Evolutionary conservation across 2,888 invertebrate genomes (phyloP), one percentile per base, ranked within the genome.

Genomic region (Hydroisotoma schaefferi): DNA sequence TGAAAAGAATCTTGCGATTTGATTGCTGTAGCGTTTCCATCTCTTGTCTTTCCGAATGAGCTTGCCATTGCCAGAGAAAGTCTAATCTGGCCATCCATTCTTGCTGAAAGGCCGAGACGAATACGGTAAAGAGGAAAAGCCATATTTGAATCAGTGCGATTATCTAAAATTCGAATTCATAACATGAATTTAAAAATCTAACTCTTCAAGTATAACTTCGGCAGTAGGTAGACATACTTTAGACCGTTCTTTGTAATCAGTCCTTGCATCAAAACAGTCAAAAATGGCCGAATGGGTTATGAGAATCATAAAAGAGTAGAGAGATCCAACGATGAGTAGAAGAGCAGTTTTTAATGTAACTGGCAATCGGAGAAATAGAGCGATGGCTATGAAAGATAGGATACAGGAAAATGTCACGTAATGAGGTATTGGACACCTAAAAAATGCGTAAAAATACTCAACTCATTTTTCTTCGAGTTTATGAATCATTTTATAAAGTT

Each of bases 1-100:
- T 94, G 79, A 90, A 91, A 57, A 94, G 78, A 74, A 94, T 92
- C 74, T 90, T 81, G 77, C 87, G 84, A 77, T 93, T 94, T 70
- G 90, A 90, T 63, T 88, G 87, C 81, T 88, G 93, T 65, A 94
- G 77, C n/a, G 91, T 89, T 73, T 90, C 90, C 92, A 94, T 92
- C 77, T 92, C 93, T 55, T 87, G 83, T 77, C 92, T 92, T 79
- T 94, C 93, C 75, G 93, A 91, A 54, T 89, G 84, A 2, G 92
- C 92, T 81, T 92, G 80, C 81, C 81, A 81, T 2, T 64, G 64
- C 64, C 80, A 74, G 28, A 61, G 51, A 72, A 79, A 81, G 73
- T 80, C 80, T 37, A 81, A 73, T 27, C 93, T 80, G 22, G 90
- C 88, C 49, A 92, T 93, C 93, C 74, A 93, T 84, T 94, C 90